Conservation (phyloP, 2,888 invertebrate genomes). For the Xiphydria camelus region DNA sequence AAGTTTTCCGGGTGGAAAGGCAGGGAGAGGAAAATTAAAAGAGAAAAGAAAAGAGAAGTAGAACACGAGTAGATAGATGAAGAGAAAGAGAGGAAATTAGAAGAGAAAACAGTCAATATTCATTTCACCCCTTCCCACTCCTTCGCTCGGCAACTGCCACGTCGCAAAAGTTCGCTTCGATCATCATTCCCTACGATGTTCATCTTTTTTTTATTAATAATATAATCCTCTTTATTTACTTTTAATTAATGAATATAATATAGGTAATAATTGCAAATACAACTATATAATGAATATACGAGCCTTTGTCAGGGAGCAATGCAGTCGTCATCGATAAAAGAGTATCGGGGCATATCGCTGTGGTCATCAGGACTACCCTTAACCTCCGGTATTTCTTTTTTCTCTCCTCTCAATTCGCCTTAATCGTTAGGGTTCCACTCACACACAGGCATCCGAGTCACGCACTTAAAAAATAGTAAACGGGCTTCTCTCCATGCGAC, state of each 20-base stretch:
- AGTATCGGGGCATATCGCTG: constrained; percentile 29
- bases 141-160: no score
- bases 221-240: constrained; percentile 17
- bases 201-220: constrained; percentile 15
- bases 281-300: constrained; percentile 50
- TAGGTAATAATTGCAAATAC: constrained; percentile 50
- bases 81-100: no score
- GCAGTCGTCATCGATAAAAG: constrained; percentile 47
- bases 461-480: constrained; percentile 34
- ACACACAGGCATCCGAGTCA: constrained; percentile 22
- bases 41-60: no score
- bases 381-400: constrained; percentile 9
- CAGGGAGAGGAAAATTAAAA: no score
- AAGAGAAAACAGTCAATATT: no score
- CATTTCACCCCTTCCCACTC: no score
- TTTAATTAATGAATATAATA: constrained; percentile 40
- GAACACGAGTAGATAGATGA: no score
- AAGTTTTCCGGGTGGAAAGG: no score
- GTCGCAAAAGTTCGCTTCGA: no score
- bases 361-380: constrained; percentile 8
- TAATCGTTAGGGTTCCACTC: constrained; percentile 10
- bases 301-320: constrained; percentile 50
- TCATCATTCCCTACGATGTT: constrained; percentile 14
- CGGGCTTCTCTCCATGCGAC: constrained; percentile 1
- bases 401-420: constrained; percentile 8